A percentile compares a stretch with the other conserved stretches of the same genome.
These are phyloP conservation scores for Hemaris fuciformis DNA, from an alignment of 2,888 invertebrate species.

Conservation along the genomic window DNA sequence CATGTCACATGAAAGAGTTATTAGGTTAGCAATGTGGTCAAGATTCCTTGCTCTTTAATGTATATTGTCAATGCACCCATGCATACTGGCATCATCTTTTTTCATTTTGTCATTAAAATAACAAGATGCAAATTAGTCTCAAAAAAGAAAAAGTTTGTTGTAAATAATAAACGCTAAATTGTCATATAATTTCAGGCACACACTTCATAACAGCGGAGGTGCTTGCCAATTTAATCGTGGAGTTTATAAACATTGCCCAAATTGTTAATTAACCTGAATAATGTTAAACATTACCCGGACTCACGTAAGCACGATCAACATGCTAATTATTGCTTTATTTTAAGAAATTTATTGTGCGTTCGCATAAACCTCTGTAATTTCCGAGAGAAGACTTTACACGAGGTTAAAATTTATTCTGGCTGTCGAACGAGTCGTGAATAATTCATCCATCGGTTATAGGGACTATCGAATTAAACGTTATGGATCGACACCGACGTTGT, in stretches of 20 bases:
- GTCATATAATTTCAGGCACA: background rate
- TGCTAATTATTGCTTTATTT: slow-evolving; percentile 31
- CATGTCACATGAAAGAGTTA: background rate
- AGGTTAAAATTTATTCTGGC: slow-evolving; percentile 51
- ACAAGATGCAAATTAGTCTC: too few species aligned
- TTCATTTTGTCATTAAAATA: too few species aligned
- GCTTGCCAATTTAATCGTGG: background rate
- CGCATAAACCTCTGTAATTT: slow-evolving; percentile 31
- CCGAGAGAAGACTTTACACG: slow-evolving; percentile 40
- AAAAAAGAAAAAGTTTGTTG: background rate
- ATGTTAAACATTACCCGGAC: slow-evolving; percentile 27
- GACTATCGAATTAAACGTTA: slow-evolving; percentile 60
- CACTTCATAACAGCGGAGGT: background rate
- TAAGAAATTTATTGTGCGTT: slow-evolving; percentile 32
- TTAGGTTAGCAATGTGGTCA: background rate
- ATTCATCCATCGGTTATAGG: slow-evolving; percentile 63
- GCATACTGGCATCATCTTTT: too few species aligned
- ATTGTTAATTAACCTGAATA: slow-evolving; percentile 47
- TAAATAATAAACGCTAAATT: background rate
- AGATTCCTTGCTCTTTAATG: background rate
- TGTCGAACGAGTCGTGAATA: slow-evolving; percentile 54
- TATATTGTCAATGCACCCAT: background rate
- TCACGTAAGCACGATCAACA: slow-evolving; percentile 31
- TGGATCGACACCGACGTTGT: slow-evolving; percentile 48
- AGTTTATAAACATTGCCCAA: slow-evolving; percentile 19